Base-by-base conservation (phyloP, 2,888 invertebrate genomes). In the Diplazon laetatorius region DNA sequence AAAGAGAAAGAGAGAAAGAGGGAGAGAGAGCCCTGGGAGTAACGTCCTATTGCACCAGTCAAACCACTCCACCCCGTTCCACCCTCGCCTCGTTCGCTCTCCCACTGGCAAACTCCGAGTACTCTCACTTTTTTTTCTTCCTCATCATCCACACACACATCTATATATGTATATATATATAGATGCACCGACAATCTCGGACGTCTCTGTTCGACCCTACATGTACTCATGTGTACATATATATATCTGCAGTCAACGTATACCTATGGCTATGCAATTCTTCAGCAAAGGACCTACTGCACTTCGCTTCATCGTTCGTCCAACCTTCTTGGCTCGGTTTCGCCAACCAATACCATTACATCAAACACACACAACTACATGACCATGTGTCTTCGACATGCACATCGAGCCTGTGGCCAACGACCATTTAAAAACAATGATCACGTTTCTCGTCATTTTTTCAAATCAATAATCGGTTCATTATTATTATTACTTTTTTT, bases 41-140 rank as follows among this genome's bases (percentile, higher is more conserved):
- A 87, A 88, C 85, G 88, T 86, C 86, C 87, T 86, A 87, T 84
- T 87, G 86, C 86, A 87, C 87, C 88, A 87, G 88, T 87, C 87
- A 82, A 84, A 87, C 85, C 84, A 84, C 83, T 85, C 72, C 48
- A 63, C 73, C 77, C 78, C 78, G 74, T 82, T 76, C 81, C 72
- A 69, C 79, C 73, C 78, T 37, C 55, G 48, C 68, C n/a, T 69
- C 76, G 59, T 30, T 76, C 73, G 69, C 59, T 70, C 59, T 30
- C 30, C 30, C 30, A 44, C 59, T 48, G 16, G 35, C 69, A 46
- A 22, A n/a, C 35, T 57, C 57, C 14, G 25, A 9, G 14, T 55
- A 57, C 75, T 69, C 68, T 75, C 70, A 69, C 69, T 69, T 75
- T 46, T 48, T 42, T 60, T 44, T 74, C 37, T 52, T 55, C 25